Base-by-base conservation (phyloP, 1,140 invertebrate genomes). In the Zaprionus ornatus region DNA sequence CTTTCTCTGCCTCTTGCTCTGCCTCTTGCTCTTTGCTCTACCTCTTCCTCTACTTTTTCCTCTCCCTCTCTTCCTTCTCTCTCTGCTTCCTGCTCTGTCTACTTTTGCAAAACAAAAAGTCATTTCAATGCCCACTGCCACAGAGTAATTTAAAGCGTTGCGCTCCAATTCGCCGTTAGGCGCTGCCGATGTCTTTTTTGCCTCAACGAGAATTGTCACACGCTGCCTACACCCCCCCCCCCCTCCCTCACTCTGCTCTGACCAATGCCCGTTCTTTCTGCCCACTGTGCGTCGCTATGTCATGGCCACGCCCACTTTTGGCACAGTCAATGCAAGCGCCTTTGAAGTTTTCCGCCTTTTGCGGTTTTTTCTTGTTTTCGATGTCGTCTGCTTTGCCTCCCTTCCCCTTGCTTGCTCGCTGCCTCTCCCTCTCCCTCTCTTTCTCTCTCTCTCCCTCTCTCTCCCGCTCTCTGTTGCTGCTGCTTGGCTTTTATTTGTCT, bases 401-500 rank as follows among this genome's bases (percentile, higher is more conserved):
- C 19, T n/a, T n/a, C 13, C 5, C 1, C 35, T 40, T 45, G 13
- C 29, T 21, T n/a, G 37, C 23, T 29, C 23, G 15, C 37, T 50
- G 0, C 25, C 23, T 17, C 37, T 50, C 0, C 25, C 7, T 12
- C 29, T 56, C 15, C 55, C 19, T 54, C 35, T 19, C 10, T 42
- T 19, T 60, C 40, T 40, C 32, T 23, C 10, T 40, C 57, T 60
- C 35, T 15, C 32, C n/a, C n/a, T 56, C 35, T 55, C 37, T 42
- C 9, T 25, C 13, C n/a, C 32, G 40, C 37, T 40, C n/a, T 12
- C 15, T n/a, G 13, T 37, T 19, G 19, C 54, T 65, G 42, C 29
- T 21, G 40, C 64, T 68, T 59, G 52, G 65, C 71, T 78, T 69
- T 68, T 78, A 78, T 78, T 78, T 78, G 73, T 75, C 72, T 78